phyloP scores from a whole-genome alignment of 2,888 invertebrate species.

The Dasysyrphus tricinctus region DNA sequence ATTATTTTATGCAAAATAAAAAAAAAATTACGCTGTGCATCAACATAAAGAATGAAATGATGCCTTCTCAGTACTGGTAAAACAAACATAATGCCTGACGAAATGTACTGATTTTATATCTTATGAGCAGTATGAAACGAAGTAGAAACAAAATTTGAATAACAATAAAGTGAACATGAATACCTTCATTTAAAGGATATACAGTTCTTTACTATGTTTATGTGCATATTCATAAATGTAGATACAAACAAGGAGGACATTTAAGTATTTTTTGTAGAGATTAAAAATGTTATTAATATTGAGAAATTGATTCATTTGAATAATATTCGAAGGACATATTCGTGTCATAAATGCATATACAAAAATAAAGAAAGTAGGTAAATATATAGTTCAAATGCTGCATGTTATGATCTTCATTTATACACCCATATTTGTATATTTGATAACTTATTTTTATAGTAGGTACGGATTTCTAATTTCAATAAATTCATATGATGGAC shows the following conservation, averaged over 20 bases:
- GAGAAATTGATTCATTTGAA: neutral
- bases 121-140: slow-evolving; percentile 23
- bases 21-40: slow-evolving; percentile 36
- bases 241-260: neutral
- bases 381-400: no score
- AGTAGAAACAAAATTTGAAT: slow-evolving; percentile 56
- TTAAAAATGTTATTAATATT: neutral
- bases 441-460: no score
- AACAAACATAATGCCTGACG: slow-evolving; percentile 51
- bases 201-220: neutral
- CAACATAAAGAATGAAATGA: slow-evolving; percentile 44
- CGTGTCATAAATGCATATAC: no score
- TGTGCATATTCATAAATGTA: neutral
- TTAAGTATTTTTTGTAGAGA: neutral
- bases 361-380: no score
- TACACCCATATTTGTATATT: no score
- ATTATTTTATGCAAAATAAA: slow-evolving; percentile 69
- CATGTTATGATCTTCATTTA: no score
- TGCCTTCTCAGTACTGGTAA: slow-evolving; percentile 25
- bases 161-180: slow-evolving; percentile 68
- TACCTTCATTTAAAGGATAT: slow-evolving; percentile 23
- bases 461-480: no score
- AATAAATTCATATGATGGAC: no score
- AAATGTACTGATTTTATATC: slow-evolving; percentile 8
- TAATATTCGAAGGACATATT: neutral